A percentile compares a stretch with the other conserved stretches of the same genome.
These are phyloP conservation scores for Proales similis DNA, from an alignment of 1,140 invertebrate genomes.

Conservation along the genomic window DNA sequence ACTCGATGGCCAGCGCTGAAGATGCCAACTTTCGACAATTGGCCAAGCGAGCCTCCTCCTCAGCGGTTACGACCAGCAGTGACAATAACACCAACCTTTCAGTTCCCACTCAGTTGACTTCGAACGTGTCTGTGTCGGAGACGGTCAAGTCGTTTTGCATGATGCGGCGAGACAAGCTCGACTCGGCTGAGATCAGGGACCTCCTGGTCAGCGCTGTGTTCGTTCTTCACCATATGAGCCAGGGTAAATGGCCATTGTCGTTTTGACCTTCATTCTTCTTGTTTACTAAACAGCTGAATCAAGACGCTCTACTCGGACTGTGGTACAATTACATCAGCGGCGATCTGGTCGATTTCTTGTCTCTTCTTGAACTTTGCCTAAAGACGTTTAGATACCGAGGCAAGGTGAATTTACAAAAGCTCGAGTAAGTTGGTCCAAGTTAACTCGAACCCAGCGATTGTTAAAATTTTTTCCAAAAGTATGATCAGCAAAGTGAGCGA, in stretches of 20 bases:
- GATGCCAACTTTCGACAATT: conserved; percentile 41
- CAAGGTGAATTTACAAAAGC: conserved; percentile 63
- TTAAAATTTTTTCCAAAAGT: no score
- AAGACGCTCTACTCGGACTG: conserved; percentile 75
- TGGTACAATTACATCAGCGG: conserved; percentile 72
- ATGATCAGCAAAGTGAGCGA: no score
- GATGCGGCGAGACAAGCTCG: conserved; percentile 67
- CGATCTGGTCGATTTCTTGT: conserved; percentile 71
- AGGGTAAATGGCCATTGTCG: conserved; percentile 51
- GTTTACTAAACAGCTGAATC: no score
- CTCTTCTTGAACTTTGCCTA: conserved; percentile 69
- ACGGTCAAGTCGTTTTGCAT: conserved; percentile 41
- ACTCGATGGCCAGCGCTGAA: conserved; percentile 43
- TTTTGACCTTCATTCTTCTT: conserved; percentile 18
- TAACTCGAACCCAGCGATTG: no score
- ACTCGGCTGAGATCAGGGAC: conserved; percentile 69
- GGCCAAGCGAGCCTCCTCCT: conserved; percentile 14
- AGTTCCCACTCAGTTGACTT: conserved; percentile 7
- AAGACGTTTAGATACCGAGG: conserved; percentile 81
- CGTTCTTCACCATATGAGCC: conserved; percentile 76
- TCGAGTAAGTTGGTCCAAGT: conserved; percentile 47
- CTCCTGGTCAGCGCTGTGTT: conserved; percentile 80
- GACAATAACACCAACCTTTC: conserved; percentile 18
- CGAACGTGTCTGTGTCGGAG: not conserved
- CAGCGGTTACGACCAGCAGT: conserved; percentile 11